Evolutionary conservation across 1,140 invertebrate genomes (phyloP).

Genomic region (Temnothorax nylanderi): DNA sequence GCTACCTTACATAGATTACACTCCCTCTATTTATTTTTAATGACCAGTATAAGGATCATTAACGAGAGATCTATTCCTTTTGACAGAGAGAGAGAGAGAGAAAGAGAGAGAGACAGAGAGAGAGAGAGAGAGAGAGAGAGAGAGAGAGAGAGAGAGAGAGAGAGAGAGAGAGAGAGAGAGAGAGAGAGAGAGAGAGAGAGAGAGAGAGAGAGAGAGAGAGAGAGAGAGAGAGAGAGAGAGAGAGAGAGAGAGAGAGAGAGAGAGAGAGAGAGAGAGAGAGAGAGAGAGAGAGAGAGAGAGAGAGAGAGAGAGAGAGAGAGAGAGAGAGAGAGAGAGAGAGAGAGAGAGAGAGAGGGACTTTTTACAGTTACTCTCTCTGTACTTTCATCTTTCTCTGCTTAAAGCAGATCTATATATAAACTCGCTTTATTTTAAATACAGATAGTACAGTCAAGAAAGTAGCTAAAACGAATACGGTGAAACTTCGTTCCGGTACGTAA

Average conservation of each 20-base stretch:
- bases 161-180: too few relatives aligned
- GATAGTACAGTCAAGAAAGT: neutral
- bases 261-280: too few relatives aligned
- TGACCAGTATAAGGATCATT: neutral
- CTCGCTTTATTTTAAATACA: neutral
- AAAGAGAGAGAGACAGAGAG: neutral
- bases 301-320: too few relatives aligned
- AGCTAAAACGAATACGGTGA: conserved; percentile 16
- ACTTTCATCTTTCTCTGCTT: neutral
- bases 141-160: too few relatives aligned
- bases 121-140: too few relatives aligned
- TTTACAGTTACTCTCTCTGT: neutral
- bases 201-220: too few relatives aligned
- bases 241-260: too few relatives aligned
- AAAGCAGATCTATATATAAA: neutral
- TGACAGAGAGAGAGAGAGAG: neutral
- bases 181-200: too few relatives aligned
- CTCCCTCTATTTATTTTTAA: neutral
- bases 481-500: conserved; percentile 15
- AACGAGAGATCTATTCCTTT: neutral
- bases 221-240: too few relatives aligned
- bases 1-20: neutral
- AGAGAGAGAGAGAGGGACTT: too few relatives aligned
- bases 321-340: neutral
- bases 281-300: neutral